Evolutionary conservation across 1,140 invertebrate genomes (phyloP).

Genomic region (Pemphigus obesinymphae): DNA sequence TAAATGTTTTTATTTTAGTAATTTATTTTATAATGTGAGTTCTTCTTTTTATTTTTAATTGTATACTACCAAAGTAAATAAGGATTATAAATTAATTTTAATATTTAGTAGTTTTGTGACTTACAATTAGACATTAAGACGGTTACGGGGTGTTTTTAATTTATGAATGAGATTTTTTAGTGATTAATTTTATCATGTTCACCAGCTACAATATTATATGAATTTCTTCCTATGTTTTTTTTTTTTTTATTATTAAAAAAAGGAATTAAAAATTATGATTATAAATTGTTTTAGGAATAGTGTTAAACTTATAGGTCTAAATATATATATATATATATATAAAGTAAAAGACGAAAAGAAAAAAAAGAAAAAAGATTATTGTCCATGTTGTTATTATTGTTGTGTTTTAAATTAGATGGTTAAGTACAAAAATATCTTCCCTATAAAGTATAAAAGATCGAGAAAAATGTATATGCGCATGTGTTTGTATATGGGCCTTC

Average conservation of each 20-base stretch:
- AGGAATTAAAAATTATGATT: conserved; percentile 33
- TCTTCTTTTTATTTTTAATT: conserved; percentile 42
- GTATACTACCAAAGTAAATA: conserved; percentile 42
- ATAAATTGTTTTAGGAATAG: conserved; percentile 37
- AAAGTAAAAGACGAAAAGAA: conserved; percentile 35
- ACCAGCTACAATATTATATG: conserved; percentile 38
- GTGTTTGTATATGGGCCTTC: conserved; percentile 40
- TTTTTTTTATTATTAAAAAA: conserved; percentile 38
- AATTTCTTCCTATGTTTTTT: conserved; percentile 41
- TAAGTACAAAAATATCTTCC: conserved; percentile 41
- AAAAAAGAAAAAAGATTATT: conserved; percentile 37
- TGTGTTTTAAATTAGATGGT: conserved; percentile 41
- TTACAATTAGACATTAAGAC: conserved; percentile 41
- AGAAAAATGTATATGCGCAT: conserved; percentile 33
- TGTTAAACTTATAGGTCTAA: conserved; percentile 35
- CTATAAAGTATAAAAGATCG: conserved; percentile 10
- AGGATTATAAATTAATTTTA: conserved; percentile 38
- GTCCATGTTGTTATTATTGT: conserved; percentile 41
- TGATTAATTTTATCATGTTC: conserved; percentile 41
- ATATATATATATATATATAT: conserved; percentile 22
- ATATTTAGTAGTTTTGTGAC: conserved; percentile 41
- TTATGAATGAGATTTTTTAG: conserved; percentile 41
- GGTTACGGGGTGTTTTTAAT: conserved; percentile 42
- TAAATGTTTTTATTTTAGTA: conserved; percentile 41
- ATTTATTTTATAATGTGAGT: conserved; percentile 41